Percentiles rank a stretch among this genome's conserved stretches.
These are phyloP conservation scores for Enteromius anoplus DNA, from an alignment of 2,797 vertebrate species.

Conservation along the genomic window DNA sequence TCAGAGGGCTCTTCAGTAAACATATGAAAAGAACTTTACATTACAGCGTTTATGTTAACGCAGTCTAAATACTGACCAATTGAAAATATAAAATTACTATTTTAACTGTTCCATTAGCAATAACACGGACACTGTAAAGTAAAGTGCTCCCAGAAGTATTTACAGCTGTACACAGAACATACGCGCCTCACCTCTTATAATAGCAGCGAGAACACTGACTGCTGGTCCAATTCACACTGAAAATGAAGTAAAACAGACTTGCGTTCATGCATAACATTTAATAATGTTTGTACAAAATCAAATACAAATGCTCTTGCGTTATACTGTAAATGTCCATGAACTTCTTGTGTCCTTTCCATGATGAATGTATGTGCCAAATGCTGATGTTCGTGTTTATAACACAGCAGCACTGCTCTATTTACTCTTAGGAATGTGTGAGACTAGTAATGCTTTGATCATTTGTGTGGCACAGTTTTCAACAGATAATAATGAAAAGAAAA, in stretches of 20 bases:
- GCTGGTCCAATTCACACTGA: slow-evolving; percentile 28
- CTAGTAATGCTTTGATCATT: slow-evolving; percentile 40
- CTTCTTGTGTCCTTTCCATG: slow-evolving; percentile 11
- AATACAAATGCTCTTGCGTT: slow-evolving; percentile 48
- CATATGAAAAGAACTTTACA: slow-evolving; percentile 51
- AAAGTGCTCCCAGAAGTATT: slow-evolving; percentile 46
- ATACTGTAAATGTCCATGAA: slow-evolving; percentile 53
- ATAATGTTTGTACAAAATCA: slow-evolving; percentile 60
- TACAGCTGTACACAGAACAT: slow-evolving; percentile 55
- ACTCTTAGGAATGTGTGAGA: slow-evolving; percentile 46
- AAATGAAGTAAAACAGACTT: slow-evolving; percentile 58
- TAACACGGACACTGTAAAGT: slow-evolving; percentile 18
- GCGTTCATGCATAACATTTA: slow-evolving; percentile 63
- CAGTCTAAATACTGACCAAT: neutral
- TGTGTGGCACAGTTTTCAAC: slow-evolving; percentile 41
- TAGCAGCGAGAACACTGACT: slow-evolving; percentile 41
- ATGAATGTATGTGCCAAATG: slow-evolving; percentile 46
- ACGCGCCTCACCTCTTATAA: slow-evolving; percentile 27
- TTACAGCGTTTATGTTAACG: slow-evolving; percentile 8
- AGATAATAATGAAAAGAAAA: slow-evolving; percentile 10
- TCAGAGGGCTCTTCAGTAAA: slow-evolving; percentile 51
- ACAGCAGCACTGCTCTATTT: slow-evolving; percentile 39
- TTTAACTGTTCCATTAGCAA: neutral
- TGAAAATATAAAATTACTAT: neutral
- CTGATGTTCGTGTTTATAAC: slow-evolving; percentile 47